These are phyloP conservation scores for Desmodus rotundus DNA, from an alignment of 2,113 vertebrate species.

Conservation along the genomic window DNA sequence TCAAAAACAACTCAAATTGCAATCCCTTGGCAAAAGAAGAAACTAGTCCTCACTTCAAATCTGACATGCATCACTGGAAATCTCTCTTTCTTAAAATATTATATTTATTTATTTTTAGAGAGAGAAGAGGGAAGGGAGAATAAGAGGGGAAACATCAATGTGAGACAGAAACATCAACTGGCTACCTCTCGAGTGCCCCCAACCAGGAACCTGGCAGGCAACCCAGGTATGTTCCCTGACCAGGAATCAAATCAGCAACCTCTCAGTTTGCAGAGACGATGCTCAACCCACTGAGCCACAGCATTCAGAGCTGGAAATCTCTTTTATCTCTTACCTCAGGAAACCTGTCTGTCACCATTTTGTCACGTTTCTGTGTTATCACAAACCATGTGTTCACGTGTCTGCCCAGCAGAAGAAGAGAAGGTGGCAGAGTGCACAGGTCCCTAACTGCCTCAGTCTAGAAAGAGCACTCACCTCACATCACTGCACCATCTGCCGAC, in stretches of 20 bases:
- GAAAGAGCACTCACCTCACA: not conserved
- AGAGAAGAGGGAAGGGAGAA: too few species aligned
- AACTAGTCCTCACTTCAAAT: not conserved
- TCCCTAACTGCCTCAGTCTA: accelerated
- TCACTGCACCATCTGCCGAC: too few species aligned
- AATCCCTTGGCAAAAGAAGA: not conserved
- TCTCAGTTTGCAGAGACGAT: too few species aligned
- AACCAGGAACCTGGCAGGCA: too few species aligned
- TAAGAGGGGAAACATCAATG: too few species aligned
- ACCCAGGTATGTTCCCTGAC: too few species aligned
- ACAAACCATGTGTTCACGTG: not conserved
- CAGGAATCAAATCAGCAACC: too few species aligned
- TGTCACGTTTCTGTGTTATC: not conserved
- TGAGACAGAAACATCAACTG: too few species aligned
- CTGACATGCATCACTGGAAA: not conserved
- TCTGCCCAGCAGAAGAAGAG: not conserved
- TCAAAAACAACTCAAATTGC: not conserved
- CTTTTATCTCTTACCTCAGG: not conserved
- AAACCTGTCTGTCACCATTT: not conserved
- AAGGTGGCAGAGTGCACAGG: accelerated
- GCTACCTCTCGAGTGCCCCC: too few species aligned
- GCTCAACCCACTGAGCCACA: too few species aligned
- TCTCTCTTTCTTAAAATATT: not conserved
- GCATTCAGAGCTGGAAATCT: too few species aligned
- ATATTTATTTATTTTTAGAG: too few species aligned